These are phyloP conservation scores for Xyrichtys novacula DNA, from an alignment of 2,797 vertebrate genomes.

Conservation along the genomic window DNA sequence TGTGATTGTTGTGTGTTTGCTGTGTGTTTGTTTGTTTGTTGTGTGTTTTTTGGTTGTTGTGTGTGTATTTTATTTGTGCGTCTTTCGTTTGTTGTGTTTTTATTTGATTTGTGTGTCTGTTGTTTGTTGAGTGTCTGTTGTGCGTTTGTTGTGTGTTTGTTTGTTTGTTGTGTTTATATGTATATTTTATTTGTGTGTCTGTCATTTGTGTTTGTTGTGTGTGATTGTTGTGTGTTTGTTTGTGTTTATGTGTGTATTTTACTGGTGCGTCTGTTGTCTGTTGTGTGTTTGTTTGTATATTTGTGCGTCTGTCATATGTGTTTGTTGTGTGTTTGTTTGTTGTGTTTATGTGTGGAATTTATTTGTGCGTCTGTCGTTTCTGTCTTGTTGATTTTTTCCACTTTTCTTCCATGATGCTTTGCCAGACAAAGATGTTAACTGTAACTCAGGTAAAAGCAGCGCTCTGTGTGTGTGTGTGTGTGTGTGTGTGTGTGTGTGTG, in stretches of 20 bases:
- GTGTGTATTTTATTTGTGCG: constrained; percentile 30
- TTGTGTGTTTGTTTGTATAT: no score
- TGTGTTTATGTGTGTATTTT: constrained; percentile 12
- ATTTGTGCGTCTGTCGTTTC: no score
- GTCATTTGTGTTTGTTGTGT: no score
- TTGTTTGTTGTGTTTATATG: no score
- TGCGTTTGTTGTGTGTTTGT: constrained; percentile 50
- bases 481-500: constrained; percentile 12
- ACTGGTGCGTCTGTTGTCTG: no score
- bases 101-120: no score
- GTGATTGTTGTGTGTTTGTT: not conserved
- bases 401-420: constrained; percentile 82
- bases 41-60: constrained; percentile 13
- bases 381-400: constrained; percentile 41
- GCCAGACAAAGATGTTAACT: constrained; percentile 89
- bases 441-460: constrained; percentile 89
- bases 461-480: constrained; percentile 26
- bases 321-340: no score
- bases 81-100: no score
- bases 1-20: no score
- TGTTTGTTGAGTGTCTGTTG: constrained; percentile 6
- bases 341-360: no score
- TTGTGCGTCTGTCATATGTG: no score
- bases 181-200: no score
- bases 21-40: not conserved